These are phyloP conservation scores for Actias luna DNA, from an alignment of 2,888 invertebrate species.

Conservation along the genomic window DNA sequence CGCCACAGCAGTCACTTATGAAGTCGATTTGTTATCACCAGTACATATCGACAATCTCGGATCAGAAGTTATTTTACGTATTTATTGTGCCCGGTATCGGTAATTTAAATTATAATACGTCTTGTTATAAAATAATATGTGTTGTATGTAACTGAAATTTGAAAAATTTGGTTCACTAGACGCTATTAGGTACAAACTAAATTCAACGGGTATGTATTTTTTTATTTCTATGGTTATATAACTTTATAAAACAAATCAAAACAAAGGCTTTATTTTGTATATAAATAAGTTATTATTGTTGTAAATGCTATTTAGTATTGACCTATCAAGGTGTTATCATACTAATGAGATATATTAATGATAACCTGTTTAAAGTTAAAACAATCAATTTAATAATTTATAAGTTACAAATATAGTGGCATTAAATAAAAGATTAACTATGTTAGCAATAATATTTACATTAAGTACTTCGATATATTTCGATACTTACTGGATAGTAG, in stretches of 20 bases:
- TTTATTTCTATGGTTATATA: not conserved
- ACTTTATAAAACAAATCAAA: not conserved
- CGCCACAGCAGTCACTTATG: conserved; percentile 35
- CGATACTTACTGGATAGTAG: too few species aligned
- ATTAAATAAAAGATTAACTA: not conserved
- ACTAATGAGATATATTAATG: not conserved
- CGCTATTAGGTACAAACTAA: conserved; percentile 18
- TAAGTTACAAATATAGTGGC: not conserved
- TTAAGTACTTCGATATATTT: too few species aligned
- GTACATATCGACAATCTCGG: conserved; percentile 38
- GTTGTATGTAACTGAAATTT: conserved; percentile 29
- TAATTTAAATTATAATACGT: conserved; percentile 42
- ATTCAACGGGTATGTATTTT: conserved; percentile 13
- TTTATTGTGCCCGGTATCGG: conserved; percentile 39
- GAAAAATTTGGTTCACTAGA: conserved; percentile 32
- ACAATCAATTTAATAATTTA: too few species aligned
- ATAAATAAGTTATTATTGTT: not conserved
- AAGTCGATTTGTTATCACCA: conserved; percentile 41
- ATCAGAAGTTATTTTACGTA: conserved; percentile 46
- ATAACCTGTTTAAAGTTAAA: too few species aligned
- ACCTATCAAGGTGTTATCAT: not conserved
- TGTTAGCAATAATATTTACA: not conserved
- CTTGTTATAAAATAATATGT: conserved; percentile 33
- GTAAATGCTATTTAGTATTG: not conserved
- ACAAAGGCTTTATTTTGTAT: not conserved